Evolutionary conservation across 2,888 invertebrate species (phyloP).

Genomic region (Seira musarum): DNA sequence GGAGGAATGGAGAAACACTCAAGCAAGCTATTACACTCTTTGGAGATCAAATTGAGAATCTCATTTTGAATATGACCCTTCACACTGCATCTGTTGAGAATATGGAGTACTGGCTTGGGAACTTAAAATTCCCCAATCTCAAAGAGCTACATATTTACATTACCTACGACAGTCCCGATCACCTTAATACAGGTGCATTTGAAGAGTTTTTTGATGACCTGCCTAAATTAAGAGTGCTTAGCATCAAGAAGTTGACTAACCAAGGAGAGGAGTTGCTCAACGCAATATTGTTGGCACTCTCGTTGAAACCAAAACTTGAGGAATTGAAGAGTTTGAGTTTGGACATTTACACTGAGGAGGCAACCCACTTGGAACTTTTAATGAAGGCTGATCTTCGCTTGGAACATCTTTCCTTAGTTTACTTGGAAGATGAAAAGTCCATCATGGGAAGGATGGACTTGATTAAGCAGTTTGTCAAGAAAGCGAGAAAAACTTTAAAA

Average conservation of each 20-base stretch:
- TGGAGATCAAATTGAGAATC: conserved; percentile 28
- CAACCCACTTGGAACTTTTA: conserved; percentile 25
- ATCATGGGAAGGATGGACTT: conserved; percentile 44
- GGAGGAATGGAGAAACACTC: conserved; percentile 25
- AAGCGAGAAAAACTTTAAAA: conserved; percentile 8
- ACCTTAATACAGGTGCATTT: conserved; percentile 21
- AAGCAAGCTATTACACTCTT: conserved; percentile 28
- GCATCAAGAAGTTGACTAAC: conserved; percentile 40
- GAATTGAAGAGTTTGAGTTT: conserved; percentile 15
- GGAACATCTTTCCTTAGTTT: conserved; percentile 37
- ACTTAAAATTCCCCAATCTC: conserved; percentile 30
- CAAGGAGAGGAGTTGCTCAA: conserved; percentile 39
- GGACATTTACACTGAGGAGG: conserved; percentile 45
- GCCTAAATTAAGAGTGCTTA: conserved; percentile 24
- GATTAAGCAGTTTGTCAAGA: conserved; percentile 28
- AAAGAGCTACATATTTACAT: conserved; percentile 41
- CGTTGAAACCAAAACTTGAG: conserved; percentile 15
- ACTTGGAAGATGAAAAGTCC: conserved; percentile 43
- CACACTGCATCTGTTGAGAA: conserved; percentile 26
- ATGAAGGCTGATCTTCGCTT: conserved; percentile 19
- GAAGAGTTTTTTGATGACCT: conserved; percentile 21
- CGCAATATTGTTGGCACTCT: conserved; percentile 24
- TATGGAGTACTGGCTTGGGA: conserved; percentile 37
- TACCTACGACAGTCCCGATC: conserved; percentile 39
- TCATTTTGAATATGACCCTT: conserved; percentile 46